A percentile compares a stretch with the other conserved stretches of the same genome.
These are phyloP conservation scores for Oncorhynchus mykiss DNA, from an alignment of 2,113 vertebrate genomes.

Conservation along the genomic window DNA sequence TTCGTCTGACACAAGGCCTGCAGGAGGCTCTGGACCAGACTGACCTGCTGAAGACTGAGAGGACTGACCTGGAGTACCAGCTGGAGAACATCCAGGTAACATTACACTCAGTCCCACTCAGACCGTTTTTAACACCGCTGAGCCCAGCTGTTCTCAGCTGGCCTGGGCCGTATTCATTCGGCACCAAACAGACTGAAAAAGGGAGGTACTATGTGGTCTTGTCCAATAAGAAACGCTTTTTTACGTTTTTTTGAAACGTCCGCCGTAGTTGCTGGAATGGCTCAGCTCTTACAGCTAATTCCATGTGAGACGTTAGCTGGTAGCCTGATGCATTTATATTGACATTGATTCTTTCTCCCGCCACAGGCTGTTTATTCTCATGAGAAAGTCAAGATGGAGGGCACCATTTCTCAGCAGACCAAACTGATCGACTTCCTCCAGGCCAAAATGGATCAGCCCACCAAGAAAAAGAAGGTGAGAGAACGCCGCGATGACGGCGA, in stretches of 20 bases:
- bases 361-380: conserved; percentile 95
- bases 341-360: not conserved
- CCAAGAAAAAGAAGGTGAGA: conserved; percentile 97
- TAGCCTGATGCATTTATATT: no score
- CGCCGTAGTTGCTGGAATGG: no score
- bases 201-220: no score
- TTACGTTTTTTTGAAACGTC: no score
- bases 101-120: not conserved
- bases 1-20: conserved; percentile 94
- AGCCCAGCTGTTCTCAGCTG: no score
- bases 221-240: no score
- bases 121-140: not conserved
- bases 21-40: conserved; percentile 96
- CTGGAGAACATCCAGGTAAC: conserved; percentile 97
- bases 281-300: no score
- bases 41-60: conserved; percentile 95
- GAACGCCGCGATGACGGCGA: no score
- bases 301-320: no score
- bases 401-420: conserved; percentile 98
- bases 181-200: no score
- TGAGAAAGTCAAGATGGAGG: conserved; percentile 99
- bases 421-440: conserved; percentile 99
- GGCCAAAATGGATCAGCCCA: conserved; percentile 98
- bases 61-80: conserved; percentile 96
- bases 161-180: no score